Evolutionary conservation across 37 sponge, comb jelly and placozoan genomes (phyloP).

Genomic region (Mnemiopsis leidyi): DNA sequence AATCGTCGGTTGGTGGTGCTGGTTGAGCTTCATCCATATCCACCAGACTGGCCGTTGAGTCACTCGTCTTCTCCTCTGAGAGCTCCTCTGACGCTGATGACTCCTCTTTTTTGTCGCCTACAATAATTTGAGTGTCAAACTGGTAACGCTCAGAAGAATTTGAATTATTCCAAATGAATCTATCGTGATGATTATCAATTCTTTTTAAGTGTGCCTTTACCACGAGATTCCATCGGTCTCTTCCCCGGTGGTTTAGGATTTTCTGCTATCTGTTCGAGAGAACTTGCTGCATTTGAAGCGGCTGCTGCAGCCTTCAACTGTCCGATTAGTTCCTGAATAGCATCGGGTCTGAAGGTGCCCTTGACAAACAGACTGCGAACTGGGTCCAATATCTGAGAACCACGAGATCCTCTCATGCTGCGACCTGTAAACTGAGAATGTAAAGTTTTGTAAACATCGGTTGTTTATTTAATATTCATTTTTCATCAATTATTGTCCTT

Average conservation of each 20-base stretch:
- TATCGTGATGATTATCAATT: too few relatives aligned
- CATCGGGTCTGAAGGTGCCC: not conserved
- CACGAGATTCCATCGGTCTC: not conserved
- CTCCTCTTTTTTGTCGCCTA: not conserved
- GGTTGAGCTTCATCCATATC: not conserved
- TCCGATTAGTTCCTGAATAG: not conserved
- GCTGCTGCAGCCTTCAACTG: not conserved
- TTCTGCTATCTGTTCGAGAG: not conserved
- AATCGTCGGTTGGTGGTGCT: too few relatives aligned
- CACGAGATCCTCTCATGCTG: not conserved
- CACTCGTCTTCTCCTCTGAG: not conserved
- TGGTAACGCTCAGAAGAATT: too few relatives aligned
- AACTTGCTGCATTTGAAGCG: not conserved
- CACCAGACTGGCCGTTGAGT: not conserved
- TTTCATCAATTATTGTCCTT: too few relatives aligned
- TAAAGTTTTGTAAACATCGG: too few relatives aligned
- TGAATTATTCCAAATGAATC: too few relatives aligned
- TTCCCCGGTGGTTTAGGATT: not conserved
- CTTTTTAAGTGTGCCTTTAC: too few relatives aligned
- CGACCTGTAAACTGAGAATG: not conserved
- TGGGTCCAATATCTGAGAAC: not conserved
- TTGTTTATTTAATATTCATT: too few relatives aligned
- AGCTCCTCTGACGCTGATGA: not conserved
- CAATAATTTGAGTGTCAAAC: not conserved
- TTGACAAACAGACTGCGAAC: constrained; percentile 9